Conservation (phyloP, 2,113 vertebrate genomes). For the Tragelaphus strepsiceros region DNA sequence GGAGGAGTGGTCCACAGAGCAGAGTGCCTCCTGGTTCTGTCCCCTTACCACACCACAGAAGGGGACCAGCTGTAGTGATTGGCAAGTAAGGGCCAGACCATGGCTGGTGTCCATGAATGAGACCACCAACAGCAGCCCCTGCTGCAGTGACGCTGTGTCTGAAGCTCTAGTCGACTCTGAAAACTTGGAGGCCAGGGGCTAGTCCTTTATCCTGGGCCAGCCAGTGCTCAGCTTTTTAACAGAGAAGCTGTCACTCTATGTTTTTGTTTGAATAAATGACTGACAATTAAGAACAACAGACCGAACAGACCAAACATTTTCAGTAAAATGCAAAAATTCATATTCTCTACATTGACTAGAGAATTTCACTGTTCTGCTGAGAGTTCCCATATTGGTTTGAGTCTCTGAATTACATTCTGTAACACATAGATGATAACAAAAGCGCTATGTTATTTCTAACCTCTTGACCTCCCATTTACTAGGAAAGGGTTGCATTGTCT, state of each 20-base stretch:
- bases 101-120: neutral
- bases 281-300: neutral
- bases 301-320: neutral
- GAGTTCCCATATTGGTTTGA: neutral
- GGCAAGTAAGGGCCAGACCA: neutral
- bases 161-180: neutral
- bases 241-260: neutral
- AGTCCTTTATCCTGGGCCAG: neutral
- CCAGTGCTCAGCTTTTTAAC: neutral
- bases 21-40: neutral
- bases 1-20: neutral
- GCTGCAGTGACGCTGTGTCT: neutral
- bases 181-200: neutral
- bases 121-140: fast-evolving
- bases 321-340: neutral
- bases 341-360: neutral
- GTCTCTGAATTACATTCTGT: neutral
- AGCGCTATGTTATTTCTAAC: neutral
- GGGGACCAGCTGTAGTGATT: neutral
- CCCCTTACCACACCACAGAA: neutral
- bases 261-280: neutral
- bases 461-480: neutral
- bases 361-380: neutral
- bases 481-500: neutral
- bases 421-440: neutral